phyloP scores from a whole-genome alignment of 2,113 vertebrate genomes.

The Cynocephalus volans region DNA sequence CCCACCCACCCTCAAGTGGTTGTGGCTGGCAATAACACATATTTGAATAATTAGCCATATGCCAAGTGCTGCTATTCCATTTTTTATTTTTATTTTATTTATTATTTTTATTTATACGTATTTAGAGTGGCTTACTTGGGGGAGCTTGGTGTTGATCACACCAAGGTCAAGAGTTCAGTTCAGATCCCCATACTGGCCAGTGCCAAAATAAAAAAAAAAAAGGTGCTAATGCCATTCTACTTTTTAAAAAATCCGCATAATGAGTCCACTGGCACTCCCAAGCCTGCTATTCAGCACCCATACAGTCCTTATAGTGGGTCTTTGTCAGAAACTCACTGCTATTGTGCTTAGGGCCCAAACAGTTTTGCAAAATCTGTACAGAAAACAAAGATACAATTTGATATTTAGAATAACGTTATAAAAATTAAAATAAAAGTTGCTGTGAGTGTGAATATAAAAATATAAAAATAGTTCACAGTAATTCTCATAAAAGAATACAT shows the following conservation, averaged over 20 bases:
- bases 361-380: background rate
- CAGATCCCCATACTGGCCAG: no score
- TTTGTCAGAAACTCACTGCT: slow-evolving; percentile 21
- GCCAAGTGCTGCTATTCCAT: background rate
- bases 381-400: background rate
- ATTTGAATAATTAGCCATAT: slow-evolving; percentile 29
- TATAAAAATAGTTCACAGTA: background rate
- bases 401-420: slow-evolving; percentile 50
- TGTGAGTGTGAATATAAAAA: slow-evolving; percentile 4
- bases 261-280: background rate
- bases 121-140: no score
- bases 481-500: slow-evolving; percentile 36
- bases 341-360: background rate
- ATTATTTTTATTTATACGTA: no score
- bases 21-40: background rate
- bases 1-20: background rate
- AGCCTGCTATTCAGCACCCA: background rate
- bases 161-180: no score
- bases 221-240: no score
- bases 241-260: background rate
- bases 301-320: background rate
- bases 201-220: no score
- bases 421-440: slow-evolving; percentile 33
- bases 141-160: no score
- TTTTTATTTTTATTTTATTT: background rate